Conservation (phyloP, 2,113 vertebrate species). For the Capra hircus region DNA sequence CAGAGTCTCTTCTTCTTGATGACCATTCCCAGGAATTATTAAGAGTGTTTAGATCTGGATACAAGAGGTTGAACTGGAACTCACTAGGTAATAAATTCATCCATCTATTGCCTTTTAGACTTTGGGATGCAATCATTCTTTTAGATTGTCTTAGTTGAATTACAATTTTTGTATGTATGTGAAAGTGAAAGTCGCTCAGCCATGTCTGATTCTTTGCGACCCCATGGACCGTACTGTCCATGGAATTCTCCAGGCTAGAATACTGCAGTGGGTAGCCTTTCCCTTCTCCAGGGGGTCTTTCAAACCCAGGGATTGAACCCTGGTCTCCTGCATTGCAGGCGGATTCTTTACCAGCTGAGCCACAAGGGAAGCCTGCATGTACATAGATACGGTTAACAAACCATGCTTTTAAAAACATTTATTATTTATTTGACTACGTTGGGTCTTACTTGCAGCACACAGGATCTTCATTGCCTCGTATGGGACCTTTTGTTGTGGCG, state of each 20-base stretch:
- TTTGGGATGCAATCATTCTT: background rate
- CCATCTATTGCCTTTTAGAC: background rate
- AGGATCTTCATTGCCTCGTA: background rate
- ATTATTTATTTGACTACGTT: background rate
- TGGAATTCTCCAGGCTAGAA: background rate
- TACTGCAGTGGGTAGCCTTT: background rate
- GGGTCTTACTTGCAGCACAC: background rate
- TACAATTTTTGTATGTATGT: background rate
- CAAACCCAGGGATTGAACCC: background rate
- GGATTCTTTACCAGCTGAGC: background rate
- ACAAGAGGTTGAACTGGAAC: conserved; percentile 89
- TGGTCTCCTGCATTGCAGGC: background rate
- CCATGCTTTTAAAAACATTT: background rate
- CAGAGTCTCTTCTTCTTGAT: conserved; percentile 83
- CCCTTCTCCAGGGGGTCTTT: background rate
- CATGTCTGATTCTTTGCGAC: background rate
- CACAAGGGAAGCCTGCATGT: background rate
- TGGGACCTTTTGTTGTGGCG: background rate
- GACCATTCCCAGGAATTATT: conserved; percentile 81
- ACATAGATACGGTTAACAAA: background rate
- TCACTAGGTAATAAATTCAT: conserved; percentile 82
- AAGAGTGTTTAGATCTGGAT: conserved; percentile 81
- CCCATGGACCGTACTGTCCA: background rate
- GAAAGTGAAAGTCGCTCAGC: background rate
- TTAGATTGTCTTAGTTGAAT: background rate